Percentiles rank a stretch among this genome's conserved stretches.
Evolutionary conservation across 1,140 invertebrate genomes (phyloP).

Genomic region (Achatina immaculata): DNA sequence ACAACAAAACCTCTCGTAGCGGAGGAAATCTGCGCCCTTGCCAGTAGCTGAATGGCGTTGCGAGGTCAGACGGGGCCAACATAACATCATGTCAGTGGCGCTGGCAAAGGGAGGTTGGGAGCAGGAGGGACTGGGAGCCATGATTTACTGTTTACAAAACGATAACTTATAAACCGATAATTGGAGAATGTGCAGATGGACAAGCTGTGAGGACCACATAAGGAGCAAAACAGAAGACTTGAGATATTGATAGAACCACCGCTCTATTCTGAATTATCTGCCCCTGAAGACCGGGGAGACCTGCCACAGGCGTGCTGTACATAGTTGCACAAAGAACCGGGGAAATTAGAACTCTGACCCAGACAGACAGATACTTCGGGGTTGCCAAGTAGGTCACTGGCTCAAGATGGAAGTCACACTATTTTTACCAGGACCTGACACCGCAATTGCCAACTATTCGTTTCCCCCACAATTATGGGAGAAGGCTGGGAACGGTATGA

Average conservation of each 20-base stretch:
- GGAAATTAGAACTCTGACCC: not conserved
- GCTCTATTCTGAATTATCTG: no score
- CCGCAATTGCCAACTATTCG: no score
- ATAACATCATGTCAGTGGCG: not conserved
- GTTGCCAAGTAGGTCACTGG: not conserved
- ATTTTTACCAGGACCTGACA: not conserved
- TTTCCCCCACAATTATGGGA: no score
- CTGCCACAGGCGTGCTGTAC: not conserved
- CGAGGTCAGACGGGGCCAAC: constrained; percentile 6
- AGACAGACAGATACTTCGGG: not conserved
- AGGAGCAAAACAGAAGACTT: no score
- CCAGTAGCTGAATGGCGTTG: constrained; percentile 7
- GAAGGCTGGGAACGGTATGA: no score
- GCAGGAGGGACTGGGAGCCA: no score
- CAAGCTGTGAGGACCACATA: no score
- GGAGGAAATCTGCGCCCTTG: not conserved
- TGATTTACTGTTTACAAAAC: no score
- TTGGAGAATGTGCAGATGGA: no score
- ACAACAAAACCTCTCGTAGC: constrained; percentile 10
- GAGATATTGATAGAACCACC: no score
- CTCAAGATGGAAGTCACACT: not conserved
- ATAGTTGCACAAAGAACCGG: not conserved
- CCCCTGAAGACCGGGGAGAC: not conserved
- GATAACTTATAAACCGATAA: no score
- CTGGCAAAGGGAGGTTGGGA: no score